Evolutionary conservation across 2,888 invertebrate species (phyloP).

Genomic region (Oscheius sp.): DNA sequence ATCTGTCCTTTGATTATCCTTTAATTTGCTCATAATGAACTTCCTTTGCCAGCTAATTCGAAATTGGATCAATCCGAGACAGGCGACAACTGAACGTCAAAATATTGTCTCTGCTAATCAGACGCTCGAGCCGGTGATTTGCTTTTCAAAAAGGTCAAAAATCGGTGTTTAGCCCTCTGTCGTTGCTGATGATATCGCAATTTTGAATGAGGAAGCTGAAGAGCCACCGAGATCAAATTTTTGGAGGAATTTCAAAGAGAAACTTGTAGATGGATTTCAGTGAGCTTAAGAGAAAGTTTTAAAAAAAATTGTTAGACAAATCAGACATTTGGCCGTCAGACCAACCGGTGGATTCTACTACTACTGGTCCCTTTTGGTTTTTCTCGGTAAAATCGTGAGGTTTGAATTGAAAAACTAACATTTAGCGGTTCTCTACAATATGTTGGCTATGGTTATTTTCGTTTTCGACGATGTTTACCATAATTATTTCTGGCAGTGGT

Average conservation of each 20-base stretch:
- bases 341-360: slow-evolving; percentile 50
- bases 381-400: slow-evolving; percentile 22
- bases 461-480: slow-evolving; percentile 63
- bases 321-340: slow-evolving; percentile 23
- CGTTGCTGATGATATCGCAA: slow-evolving; percentile 11
- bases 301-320: slow-evolving; percentile 7
- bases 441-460: slow-evolving; percentile 63
- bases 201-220: not conserved
- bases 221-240: not conserved
- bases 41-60: slow-evolving; percentile 7
- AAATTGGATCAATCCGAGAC: too few species aligned
- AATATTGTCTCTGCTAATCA: not conserved
- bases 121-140: slow-evolving; percentile 8
- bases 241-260: not conserved
- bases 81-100: not conserved
- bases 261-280: not conserved
- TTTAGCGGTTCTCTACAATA: slow-evolving; percentile 62
- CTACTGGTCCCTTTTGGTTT: slow-evolving; percentile 62
- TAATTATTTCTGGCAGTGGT: slow-evolving; percentile 48
- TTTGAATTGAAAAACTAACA: not conserved
- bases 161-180: not conserved
- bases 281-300: not conserved
- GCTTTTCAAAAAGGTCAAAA: not conserved
- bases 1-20: not conserved
- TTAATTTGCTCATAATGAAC: not conserved